These are phyloP conservation scores for Embidobia sp. DNA, from an alignment of 2,888 invertebrate species.

Conservation along the genomic window DNA sequence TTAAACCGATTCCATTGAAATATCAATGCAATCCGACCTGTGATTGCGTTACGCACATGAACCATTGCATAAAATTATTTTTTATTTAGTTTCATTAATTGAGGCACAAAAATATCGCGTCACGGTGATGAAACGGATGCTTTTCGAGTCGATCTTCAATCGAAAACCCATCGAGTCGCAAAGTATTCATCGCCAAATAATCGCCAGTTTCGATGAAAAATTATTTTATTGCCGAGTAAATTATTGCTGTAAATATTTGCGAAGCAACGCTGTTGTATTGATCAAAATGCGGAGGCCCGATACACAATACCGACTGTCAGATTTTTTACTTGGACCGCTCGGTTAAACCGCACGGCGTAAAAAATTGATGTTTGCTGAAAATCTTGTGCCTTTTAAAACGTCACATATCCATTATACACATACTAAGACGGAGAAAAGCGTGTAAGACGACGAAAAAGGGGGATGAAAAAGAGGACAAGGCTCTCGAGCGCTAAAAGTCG, in stretches of 20 bases:
- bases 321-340: too few relatives aligned
- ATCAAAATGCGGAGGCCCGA: too few relatives aligned
- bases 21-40: constrained; percentile 3
- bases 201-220: too few relatives aligned
- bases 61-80: not conserved
- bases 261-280: too few relatives aligned
- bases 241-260: too few relatives aligned
- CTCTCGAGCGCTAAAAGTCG: constrained; percentile 26
- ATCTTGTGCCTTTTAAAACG: constrained; percentile 1
- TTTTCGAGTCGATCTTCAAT: too few relatives aligned
- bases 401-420: constrained; percentile 4
- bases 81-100: too few relatives aligned
- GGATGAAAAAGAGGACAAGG: constrained; percentile 1
- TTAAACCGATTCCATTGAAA: constrained; percentile 3
- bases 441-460: constrained; percentile 22
- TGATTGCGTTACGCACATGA: not conserved
- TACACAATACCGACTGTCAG: not conserved
- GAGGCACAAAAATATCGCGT: not conserved
- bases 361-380: not conserved
- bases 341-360: too few relatives aligned
- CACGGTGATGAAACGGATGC: too few relatives aligned
- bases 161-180: too few relatives aligned
- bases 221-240: too few relatives aligned
- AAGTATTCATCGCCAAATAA: too few relatives aligned
- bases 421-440: not conserved